Percentiles rank a stretch among this genome's conserved stretches.
Evolutionary conservation across 37 sponge, comb jelly and placozoan genomes (phyloP).

Genomic region (Halisarca cf. caerulea): DNA sequence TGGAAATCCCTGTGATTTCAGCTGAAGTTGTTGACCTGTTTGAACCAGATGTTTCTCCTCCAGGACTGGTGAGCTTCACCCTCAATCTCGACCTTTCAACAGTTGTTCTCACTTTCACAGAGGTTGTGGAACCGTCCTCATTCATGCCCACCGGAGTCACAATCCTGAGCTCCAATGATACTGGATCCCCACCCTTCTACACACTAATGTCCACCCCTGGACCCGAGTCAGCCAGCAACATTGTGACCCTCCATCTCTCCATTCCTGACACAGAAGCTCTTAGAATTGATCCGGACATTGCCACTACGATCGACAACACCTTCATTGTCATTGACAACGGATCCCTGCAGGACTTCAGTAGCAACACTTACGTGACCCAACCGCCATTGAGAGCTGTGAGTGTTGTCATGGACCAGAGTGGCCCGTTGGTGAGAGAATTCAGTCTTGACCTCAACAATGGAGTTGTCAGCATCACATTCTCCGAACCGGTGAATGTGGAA

Average conservation of each 20-base stretch:
- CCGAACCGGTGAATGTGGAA: conserved; percentile 59
- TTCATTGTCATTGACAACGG: conserved; percentile 45
- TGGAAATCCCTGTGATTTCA: not conserved
- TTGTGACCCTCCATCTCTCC: conserved; percentile 53
- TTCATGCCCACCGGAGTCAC: conserved; percentile 18
- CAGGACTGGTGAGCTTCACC: conserved; percentile 23
- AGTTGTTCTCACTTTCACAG: conserved; percentile 31
- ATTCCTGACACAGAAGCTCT: conserved; percentile 71
- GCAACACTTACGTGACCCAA: conserved; percentile 39
- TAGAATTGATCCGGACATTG: conserved; percentile 57
- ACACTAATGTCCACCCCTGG: conserved; percentile 39
- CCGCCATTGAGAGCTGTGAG: conserved; percentile 37
- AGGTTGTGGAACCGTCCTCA: conserved; percentile 10
- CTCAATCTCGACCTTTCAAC: conserved; percentile 37
- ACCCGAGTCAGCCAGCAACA: conserved; percentile 10
- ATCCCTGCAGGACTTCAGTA: conserved; percentile 54
- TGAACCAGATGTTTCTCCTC: conserved; percentile 19
- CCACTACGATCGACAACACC: conserved; percentile 54
- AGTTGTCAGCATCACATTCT: conserved; percentile 64
- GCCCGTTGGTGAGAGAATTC: conserved; percentile 53
- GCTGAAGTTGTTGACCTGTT: conserved; percentile 3
- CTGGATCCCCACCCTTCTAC: not conserved
- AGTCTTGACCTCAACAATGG: conserved; percentile 67
- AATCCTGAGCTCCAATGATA: not conserved
- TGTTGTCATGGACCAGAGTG: conserved; percentile 54